Evolutionary conservation across 2,888 invertebrate genomes (phyloP).

Genomic region (Drosophila mimetica): DNA sequence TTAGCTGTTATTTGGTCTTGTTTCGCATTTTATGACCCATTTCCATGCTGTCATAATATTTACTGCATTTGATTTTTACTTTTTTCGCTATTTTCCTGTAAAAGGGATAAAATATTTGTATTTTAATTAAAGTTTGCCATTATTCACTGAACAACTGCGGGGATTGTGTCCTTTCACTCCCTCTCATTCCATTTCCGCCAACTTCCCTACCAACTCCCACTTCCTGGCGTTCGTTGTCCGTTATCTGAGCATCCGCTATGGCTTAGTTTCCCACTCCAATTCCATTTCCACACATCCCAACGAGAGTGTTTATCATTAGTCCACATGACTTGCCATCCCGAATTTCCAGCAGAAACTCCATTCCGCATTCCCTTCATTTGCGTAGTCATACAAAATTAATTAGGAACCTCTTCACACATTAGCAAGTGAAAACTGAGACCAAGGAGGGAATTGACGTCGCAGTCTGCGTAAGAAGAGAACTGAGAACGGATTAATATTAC

Average conservation of each 20-base stretch:
- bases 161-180: background rate
- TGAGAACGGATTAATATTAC: conserved; percentile 23
- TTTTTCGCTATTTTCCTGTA: background rate
- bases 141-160: conserved; percentile 6
- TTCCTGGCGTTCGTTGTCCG: conserved; percentile 17
- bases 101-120: conserved; percentile 9
- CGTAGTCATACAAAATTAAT: conserved; percentile 39
- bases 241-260: conserved; percentile 37
- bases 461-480: background rate
- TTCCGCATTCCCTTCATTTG: conserved; percentile 26
- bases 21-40: background rate
- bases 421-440: conserved; percentile 22
- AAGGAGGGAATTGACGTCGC: background rate
- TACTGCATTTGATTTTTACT: conserved; percentile 1
- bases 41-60: background rate
- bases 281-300: conserved; percentile 9
- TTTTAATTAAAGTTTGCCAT: conserved; percentile 21
- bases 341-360: conserved; percentile 6
- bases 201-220: conserved; percentile 4
- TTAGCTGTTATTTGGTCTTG: conserved; percentile 4
- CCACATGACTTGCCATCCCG: conserved; percentile 45
- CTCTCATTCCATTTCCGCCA: background rate
- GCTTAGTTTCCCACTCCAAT: conserved; percentile 25
- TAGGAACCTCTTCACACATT: conserved; percentile 27
- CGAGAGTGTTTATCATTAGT: conserved; percentile 49